These are phyloP conservation scores for Eumaeus atala DNA, from an alignment of 1,140 invertebrate species.

Conservation along the genomic window DNA sequence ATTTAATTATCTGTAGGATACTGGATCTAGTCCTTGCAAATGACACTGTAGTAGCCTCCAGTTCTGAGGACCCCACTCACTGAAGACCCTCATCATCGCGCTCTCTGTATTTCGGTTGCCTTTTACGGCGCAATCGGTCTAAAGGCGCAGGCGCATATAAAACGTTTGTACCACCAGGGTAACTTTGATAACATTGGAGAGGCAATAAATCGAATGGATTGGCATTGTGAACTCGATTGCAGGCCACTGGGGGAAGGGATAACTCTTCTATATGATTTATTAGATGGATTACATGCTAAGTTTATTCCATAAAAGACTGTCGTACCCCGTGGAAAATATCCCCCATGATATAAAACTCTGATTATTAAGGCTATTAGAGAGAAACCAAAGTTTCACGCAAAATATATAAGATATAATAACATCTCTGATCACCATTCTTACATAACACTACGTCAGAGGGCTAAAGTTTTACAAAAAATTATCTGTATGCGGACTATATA, in stretches of 20 bases:
- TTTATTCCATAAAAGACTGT: too few relatives aligned
- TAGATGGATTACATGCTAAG: background rate
- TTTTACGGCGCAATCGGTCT: background rate
- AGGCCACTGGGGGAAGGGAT: background rate
- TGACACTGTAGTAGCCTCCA: background rate
- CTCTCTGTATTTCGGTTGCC: background rate
- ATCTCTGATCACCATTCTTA: constrained; percentile 19
- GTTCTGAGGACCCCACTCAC: background rate
- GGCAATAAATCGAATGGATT: background rate
- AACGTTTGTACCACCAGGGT: background rate
- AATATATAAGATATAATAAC: constrained; percentile 26
- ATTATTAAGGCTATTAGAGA: constrained; percentile 25
- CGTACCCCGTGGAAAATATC: constrained; percentile 8
- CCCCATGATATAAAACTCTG: constrained; percentile 20
- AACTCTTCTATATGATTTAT: background rate
- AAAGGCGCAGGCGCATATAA: background rate
- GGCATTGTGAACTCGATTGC: background rate
- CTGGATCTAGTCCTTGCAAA: constrained; percentile 3
- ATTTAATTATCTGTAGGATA: background rate
- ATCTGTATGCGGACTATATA: too few relatives aligned
- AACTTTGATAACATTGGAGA: background rate
- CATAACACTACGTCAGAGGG: constrained; percentile 17
- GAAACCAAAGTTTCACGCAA: constrained; percentile 22
- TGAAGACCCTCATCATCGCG: background rate
- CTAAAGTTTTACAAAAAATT: too few relatives aligned